Evolutionary conservation across 2,113 vertebrate genomes (phyloP).

Genomic region (Odocoileus virginianus): DNA sequence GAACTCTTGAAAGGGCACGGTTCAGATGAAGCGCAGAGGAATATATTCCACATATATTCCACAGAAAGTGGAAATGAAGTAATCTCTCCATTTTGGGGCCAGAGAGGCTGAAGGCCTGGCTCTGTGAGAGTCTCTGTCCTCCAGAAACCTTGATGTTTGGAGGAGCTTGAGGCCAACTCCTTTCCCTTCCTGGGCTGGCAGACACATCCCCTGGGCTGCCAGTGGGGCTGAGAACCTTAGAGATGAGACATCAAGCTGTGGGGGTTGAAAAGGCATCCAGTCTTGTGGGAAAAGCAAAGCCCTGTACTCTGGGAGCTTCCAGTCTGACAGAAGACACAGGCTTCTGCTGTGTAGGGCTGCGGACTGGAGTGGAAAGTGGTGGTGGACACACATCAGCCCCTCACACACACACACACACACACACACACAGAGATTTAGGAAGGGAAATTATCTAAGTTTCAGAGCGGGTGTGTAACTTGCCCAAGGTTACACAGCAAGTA

Average conservation of each 20-base stretch:
- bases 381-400: not conserved
- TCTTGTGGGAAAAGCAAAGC: not conserved
- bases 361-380: not conserved
- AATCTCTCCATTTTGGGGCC: not conserved
- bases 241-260: not conserved
- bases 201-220: not conserved
- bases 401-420: too few relatives aligned
- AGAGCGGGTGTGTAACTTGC: not conserved
- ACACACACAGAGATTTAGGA: not conserved
- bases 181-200: conserved; percentile 6
- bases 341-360: not conserved
- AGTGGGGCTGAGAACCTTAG: not conserved
- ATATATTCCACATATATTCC: not conserved
- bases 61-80: not conserved
- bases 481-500: not conserved
- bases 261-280: not conserved
- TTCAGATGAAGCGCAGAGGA: not conserved
- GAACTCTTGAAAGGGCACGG: not conserved
- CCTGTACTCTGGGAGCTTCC: not conserved
- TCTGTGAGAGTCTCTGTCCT: not conserved
- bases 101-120: conserved; percentile 23
- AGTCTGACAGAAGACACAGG: not conserved
- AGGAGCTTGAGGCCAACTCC: not conserved
- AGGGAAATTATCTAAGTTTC: not conserved
- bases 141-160: conserved; percentile 4